Percentiles rank a stretch among this genome's conserved stretches.
phyloP scores from a whole-genome alignment of 2,113 vertebrate species.

The Cinclus cinclus region DNA sequence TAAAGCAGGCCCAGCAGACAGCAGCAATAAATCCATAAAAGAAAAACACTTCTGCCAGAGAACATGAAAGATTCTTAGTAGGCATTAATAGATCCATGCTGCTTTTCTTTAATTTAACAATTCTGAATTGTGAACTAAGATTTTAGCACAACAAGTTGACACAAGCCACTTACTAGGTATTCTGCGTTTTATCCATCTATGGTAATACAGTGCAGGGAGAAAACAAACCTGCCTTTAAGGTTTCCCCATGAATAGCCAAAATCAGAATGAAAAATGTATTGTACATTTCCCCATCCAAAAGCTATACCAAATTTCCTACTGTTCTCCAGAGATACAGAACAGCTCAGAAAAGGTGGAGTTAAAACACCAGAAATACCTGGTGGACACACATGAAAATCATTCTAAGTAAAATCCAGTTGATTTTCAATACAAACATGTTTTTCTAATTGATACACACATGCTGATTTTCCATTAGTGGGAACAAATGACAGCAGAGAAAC shows the following conservation, averaged over 20 bases:
- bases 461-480: not conserved
- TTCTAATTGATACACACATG: not conserved
- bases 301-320: not conserved
- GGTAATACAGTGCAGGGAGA: not conserved
- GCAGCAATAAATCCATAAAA: conserved; percentile 17
- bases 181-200: not conserved
- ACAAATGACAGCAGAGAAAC: not conserved
- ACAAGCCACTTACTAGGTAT: not conserved
- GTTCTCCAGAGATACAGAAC: not conserved
- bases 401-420: not conserved
- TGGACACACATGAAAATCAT: not conserved
- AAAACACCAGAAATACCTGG: not conserved
- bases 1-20: not conserved
- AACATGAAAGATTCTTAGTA: not conserved
- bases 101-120: not conserved
- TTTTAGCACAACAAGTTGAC: not conserved
- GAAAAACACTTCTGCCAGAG: not conserved
- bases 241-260: not conserved
- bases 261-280: not conserved
- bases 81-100: not conserved
- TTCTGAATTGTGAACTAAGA: not conserved
- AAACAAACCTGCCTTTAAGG: not conserved
- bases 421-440: not conserved
- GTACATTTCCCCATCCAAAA: not conserved
- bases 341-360: not conserved